A percentile compares a stretch with the other conserved stretches of the same genome.
Conservation (phyloP, 2,888 invertebrate species). For the Timandra comae region DNA sequence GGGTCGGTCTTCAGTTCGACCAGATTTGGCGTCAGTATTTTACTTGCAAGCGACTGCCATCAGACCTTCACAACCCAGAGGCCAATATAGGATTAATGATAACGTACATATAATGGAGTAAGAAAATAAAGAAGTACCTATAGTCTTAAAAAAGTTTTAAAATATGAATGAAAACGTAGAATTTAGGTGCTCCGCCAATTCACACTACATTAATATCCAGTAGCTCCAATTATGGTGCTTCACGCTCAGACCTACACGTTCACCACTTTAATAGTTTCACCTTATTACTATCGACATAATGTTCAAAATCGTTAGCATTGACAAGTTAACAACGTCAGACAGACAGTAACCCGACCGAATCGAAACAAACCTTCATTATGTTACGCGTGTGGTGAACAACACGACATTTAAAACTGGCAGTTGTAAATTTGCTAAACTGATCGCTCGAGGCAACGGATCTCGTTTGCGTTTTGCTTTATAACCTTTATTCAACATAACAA, state of each 20-base stretch:
- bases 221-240: slow-evolving; percentile 55
- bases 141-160: too few species aligned
- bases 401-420: slow-evolving; percentile 29
- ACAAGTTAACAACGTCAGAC: slow-evolving; percentile 19
- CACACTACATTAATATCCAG: slow-evolving; percentile 60
- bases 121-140: too few species aligned
- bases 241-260: slow-evolving; percentile 25
- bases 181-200: slow-evolving; percentile 37
- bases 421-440: slow-evolving; percentile 33
- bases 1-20: too few species aligned
- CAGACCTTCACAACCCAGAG: too few species aligned
- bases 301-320: slow-evolving; percentile 9
- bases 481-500: slow-evolving; percentile 13
- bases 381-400: slow-evolving; percentile 13
- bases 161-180: slow-evolving; percentile 22
- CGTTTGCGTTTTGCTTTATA: slow-evolving; percentile 18
- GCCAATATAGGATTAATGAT: too few species aligned
- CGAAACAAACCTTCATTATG: slow-evolving; percentile 20
- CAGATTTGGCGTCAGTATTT: too few species aligned
- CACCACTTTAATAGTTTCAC: not conserved
- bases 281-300: slow-evolving; percentile 6
- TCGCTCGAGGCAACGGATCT: slow-evolving; percentile 24
- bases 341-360: slow-evolving; percentile 31
- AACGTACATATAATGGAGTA: too few species aligned
- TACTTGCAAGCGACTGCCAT: too few species aligned